Conservation (phyloP, 2,113 vertebrate genomes). For the mouse (Mus musculus) region DNA sequence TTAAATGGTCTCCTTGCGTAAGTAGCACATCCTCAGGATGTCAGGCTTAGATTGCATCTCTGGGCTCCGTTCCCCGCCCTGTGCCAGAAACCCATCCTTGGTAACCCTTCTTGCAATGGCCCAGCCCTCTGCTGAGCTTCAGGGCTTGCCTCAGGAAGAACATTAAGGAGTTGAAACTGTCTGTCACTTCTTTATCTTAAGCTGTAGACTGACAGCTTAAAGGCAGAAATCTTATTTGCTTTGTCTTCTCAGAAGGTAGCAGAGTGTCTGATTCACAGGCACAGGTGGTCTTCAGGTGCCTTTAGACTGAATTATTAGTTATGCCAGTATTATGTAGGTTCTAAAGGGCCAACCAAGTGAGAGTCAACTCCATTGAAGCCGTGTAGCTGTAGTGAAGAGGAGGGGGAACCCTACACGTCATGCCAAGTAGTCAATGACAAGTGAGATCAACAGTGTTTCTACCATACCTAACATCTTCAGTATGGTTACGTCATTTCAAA, state of each 20-base stretch:
- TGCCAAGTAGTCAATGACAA: background rate
- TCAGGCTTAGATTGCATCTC: background rate
- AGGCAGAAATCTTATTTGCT: background rate
- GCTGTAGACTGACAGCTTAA: background rate
- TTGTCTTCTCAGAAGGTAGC: background rate
- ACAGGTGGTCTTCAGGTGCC: slow-evolving; percentile 11
- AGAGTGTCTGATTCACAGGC: background rate
- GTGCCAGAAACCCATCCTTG: background rate
- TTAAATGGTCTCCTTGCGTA: background rate
- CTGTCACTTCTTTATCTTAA: background rate
- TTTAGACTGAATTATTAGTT: slow-evolving; percentile 17
- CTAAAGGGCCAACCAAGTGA: background rate
- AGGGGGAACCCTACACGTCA: background rate
- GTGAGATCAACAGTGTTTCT: background rate
- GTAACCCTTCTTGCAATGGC: background rate
- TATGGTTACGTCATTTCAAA: too few species aligned
- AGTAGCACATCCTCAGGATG: background rate
- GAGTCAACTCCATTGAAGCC: background rate
- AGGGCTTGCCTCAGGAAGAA: background rate
- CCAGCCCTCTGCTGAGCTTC: background rate
- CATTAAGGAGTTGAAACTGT: background rate
- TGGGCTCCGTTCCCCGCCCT: background rate
- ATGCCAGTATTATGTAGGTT: background rate
- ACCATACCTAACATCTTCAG: background rate
- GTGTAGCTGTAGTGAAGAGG: background rate